Conservation (phyloP, 2,797 vertebrate species). For the Hypotaenidia philippensis region DNA sequence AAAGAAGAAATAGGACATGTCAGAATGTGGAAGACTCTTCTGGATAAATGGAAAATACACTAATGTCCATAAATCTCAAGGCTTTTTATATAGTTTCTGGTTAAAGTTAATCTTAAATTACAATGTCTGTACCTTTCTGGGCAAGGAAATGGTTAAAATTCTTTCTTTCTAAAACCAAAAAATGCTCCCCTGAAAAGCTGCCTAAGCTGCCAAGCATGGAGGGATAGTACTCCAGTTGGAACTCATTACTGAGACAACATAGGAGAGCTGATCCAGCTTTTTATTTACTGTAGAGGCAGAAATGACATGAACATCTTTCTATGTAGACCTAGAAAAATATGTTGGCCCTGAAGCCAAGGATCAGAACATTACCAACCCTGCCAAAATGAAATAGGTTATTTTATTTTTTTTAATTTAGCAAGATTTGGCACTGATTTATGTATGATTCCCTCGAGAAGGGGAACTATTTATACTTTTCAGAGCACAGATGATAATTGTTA, state of each 20-base stretch:
- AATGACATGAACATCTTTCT: conserved; percentile 62
- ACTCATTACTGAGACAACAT: conserved; percentile 48
- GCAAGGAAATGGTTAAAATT: conserved; percentile 55
- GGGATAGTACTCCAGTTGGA: conserved; percentile 55
- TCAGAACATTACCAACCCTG: conserved; percentile 46
- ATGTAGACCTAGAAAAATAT: conserved; percentile 56
- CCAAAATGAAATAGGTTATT: conserved; percentile 63
- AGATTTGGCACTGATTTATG: conserved; percentile 39
- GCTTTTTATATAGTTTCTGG: not conserved
- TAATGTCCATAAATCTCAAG: not conserved
- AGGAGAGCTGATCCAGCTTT: conserved; percentile 60
- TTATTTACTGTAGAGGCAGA: conserved; percentile 61
- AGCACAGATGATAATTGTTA: conserved; percentile 25
- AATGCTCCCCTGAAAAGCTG: conserved; percentile 29
- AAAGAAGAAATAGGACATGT: not conserved
- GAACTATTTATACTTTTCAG: conserved; percentile 41
- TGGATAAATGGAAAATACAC: not conserved
- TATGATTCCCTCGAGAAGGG: conserved; percentile 18
- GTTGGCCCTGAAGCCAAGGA: conserved; percentile 54
- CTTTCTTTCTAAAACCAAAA: not conserved
- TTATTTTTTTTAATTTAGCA: conserved; percentile 36
- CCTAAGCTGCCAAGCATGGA: conserved; percentile 49
- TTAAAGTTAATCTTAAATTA: not conserved
- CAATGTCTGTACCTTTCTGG: not conserved
- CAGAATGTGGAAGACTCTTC: not conserved